Evolutionary conservation across 2,797 vertebrate genomes (phyloP).

Genomic region (Bovichtus diacanthus): DNA sequence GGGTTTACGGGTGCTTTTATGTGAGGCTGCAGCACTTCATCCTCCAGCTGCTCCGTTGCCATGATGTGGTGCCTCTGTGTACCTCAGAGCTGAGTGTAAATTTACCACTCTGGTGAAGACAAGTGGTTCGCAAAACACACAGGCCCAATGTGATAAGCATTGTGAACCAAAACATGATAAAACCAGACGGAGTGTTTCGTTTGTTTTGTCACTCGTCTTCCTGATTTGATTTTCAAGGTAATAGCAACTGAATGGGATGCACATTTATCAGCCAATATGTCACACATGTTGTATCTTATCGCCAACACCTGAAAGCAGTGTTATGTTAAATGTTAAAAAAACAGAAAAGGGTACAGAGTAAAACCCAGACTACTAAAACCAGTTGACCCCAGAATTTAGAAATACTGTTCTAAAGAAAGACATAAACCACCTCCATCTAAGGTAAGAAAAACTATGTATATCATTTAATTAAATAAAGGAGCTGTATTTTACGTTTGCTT

Average conservation of each 20-base stretch:
- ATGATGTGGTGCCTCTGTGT: constrained; percentile 75
- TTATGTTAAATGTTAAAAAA: not conserved
- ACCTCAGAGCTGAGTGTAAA: constrained; percentile 73
- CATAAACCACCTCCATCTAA: not conserved
- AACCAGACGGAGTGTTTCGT: constrained; percentile 16
- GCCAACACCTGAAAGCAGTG: not conserved
- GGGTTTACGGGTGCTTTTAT: constrained; percentile 81
- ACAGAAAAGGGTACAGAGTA: not conserved
- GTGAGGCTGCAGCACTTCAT: constrained; percentile 72
- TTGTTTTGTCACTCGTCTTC: constrained; percentile 21
- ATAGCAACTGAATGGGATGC: not conserved
- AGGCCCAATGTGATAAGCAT: constrained; percentile 53
- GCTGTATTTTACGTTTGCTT: not conserved
- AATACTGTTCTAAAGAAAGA: not conserved
- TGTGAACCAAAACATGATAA: constrained; percentile 46
- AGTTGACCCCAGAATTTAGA: not conserved
- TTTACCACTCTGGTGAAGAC: constrained; percentile 76
- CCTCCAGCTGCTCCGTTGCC: constrained; percentile 70
- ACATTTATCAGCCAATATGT: not conserved
- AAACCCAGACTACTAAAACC: not conserved
- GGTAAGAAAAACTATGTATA: not conserved
- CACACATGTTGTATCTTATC: constrained; percentile 1
- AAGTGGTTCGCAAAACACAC: constrained; percentile 72
- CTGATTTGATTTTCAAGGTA: constrained; percentile 29
- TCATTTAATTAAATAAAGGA: not conserved